Evolutionary conservation across 1,140 invertebrate species (phyloP).

Genomic region (Zaprionus davidi): DNA sequence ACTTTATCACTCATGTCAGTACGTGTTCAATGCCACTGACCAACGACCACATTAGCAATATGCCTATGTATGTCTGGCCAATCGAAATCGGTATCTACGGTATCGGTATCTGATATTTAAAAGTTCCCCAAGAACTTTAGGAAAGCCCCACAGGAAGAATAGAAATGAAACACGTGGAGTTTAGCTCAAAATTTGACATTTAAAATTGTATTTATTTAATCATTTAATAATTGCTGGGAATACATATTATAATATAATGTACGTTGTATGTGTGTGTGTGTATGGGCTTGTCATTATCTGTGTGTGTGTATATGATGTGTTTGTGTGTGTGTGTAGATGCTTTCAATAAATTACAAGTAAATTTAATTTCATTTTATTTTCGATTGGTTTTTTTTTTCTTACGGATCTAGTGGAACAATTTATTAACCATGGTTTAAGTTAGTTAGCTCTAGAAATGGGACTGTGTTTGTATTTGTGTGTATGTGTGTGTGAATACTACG

Average conservation of each 20-base stretch:
- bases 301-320: slow-evolving; percentile 32
- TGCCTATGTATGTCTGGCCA: neutral
- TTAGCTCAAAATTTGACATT: slow-evolving; percentile 70
- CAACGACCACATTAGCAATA: neutral
- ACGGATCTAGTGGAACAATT: slow-evolving; percentile 77
- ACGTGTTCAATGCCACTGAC: slow-evolving; percentile 13
- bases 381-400: slow-evolving; percentile 51
- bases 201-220: slow-evolving; percentile 83
- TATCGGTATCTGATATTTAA: neutral
- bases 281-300: slow-evolving; percentile 22
- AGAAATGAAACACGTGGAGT: slow-evolving; percentile 5
- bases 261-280: slow-evolving; percentile 52
- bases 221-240: slow-evolving; percentile 81
- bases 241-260: slow-evolving; percentile 72
- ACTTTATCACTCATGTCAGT: slow-evolving; percentile 22
- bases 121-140: neutral
- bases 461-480: slow-evolving; percentile 7
- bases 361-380: slow-evolving; percentile 69
- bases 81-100: neutral
- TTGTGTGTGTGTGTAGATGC: slow-evolving; percentile 42
- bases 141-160: neutral
- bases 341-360: slow-evolving; percentile 77
- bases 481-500: neutral
- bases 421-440: slow-evolving; percentile 61
- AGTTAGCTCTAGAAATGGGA: slow-evolving; percentile 35